Conservation (phyloP, 2,113 vertebrate genomes). For the Tautogolabrus adspersus region DNA sequence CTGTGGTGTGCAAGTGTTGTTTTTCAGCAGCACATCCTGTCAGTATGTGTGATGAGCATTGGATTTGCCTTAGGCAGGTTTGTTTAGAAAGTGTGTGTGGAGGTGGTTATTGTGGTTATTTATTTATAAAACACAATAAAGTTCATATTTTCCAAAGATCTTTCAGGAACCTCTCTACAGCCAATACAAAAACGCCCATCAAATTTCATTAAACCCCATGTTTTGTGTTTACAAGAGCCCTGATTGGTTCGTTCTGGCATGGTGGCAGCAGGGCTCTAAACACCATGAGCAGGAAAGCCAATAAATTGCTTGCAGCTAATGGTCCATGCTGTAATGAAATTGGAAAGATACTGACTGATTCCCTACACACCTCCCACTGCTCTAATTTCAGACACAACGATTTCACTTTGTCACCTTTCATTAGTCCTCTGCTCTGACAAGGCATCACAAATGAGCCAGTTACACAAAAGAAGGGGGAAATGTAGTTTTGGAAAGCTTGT, state of each 20-base stretch:
- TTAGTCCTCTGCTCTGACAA: conserved; percentile 40
- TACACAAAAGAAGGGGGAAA: conserved; percentile 2
- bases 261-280: conserved; percentile 35
- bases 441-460: conserved; percentile 13
- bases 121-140: background rate
- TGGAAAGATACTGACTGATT: conserved; percentile 47
- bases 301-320: conserved; percentile 55
- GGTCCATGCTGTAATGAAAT: conserved; percentile 59
- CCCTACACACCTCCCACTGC: conserved; percentile 31
- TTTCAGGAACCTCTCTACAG: background rate
- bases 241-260: conserved; percentile 35
- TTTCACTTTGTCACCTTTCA: conserved; percentile 55
- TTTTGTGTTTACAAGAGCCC: conserved; percentile 55
- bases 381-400: conserved; percentile 49
- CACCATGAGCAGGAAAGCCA: conserved; percentile 36
- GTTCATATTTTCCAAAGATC: conserved; percentile 14
- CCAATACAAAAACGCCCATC: conserved; percentile 25
- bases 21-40: conserved; percentile 29
- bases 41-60: conserved; percentile 30
- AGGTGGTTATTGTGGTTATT: conserved; percentile 17
- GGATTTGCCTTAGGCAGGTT: conserved; percentile 12
- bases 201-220: conserved; percentile 31
- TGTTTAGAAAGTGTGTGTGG: conserved; percentile 10
- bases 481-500: conserved; percentile 11
- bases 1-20: background rate